Base-by-base conservation (phyloP, 1,140 invertebrate species). In the Phthorimaea operculella region DNA sequence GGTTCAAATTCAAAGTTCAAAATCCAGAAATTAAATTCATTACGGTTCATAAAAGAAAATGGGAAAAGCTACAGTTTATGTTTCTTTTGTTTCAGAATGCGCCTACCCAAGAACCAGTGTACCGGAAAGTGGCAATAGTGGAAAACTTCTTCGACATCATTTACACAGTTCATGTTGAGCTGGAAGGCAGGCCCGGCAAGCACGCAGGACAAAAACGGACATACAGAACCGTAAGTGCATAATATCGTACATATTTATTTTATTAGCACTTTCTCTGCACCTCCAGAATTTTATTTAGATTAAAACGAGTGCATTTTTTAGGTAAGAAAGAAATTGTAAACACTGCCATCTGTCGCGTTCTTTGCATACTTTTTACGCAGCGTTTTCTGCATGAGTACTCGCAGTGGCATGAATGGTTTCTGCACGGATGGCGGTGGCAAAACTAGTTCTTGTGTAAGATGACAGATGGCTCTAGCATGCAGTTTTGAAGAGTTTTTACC, bases 141-240 rank as follows among this genome's bases (percentile, higher is more conserved):
- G 97, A 98, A 86, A 94, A 98, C 71, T 98, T 98, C 87, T 98
- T 97, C 78, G 94, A 98, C 76, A 98, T 98, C 59, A 98, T 98
- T 65, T 96, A 98, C 86, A 93, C 92, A 16, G 95, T 98, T 14
- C 96, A 98, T 77, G 95, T 97, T 33, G 95, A 96, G 75, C 89
- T 96, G 61, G 94, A 93, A 79, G 95, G 94, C 62, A 88, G 93
- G 70, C 91, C 93, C 59, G 95, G 94, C 48, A 96, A 96, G 84
- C 96, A 98, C 77, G 96, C 96, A 11, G 96, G 96, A 36, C 96
- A 98, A 76, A 98, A 98, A 74, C 89, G 96, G 52, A 98, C 96
- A 0, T 98, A 98, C 84, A 89, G 95, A 88, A 97, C 96, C 73
- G 96, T 98, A 87, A 93, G 93, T 90, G 6, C 44, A 34, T 7